Percentiles rank a stretch among this genome's conserved stretches.
Evolutionary conservation across 2,113 vertebrate species (phyloP).

Genomic region (Canis aureus): DNA sequence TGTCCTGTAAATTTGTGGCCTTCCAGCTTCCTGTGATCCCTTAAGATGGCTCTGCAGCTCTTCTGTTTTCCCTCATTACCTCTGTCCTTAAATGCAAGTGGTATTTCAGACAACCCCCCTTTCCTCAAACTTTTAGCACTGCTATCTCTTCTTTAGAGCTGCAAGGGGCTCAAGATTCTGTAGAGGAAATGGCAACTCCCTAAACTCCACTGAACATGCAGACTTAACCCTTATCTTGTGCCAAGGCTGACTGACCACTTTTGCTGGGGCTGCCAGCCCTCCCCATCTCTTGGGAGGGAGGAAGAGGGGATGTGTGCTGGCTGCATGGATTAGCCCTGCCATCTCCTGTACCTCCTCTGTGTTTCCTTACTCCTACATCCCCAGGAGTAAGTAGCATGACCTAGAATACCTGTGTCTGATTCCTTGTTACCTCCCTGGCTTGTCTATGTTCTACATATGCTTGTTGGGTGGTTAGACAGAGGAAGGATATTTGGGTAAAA

Average conservation of each 20-base stretch:
- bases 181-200: not conserved
- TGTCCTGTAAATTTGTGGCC: not conserved
- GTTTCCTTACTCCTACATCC: not conserved
- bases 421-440: not conserved
- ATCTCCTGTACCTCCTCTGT: not conserved
- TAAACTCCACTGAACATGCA: not conserved
- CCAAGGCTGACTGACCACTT: too few relatives aligned
- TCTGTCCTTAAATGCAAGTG: not conserved
- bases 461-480: not conserved
- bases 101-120: not conserved
- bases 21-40: not conserved
- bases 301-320: fast-evolving
- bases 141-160: not conserved
- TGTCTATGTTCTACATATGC: not conserved
- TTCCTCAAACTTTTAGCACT: not conserved
- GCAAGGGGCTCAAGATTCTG: not conserved
- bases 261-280: not conserved
- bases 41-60: not conserved
- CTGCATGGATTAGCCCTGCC: not conserved
- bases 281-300: not conserved
- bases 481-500: not conserved
- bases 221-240: not conserved
- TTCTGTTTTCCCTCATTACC: not conserved
- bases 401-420: not conserved
- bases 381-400: not conserved